These are phyloP conservation scores for Netelia virgata DNA, from an alignment of 2,888 invertebrate species.

Conservation along the genomic window DNA sequence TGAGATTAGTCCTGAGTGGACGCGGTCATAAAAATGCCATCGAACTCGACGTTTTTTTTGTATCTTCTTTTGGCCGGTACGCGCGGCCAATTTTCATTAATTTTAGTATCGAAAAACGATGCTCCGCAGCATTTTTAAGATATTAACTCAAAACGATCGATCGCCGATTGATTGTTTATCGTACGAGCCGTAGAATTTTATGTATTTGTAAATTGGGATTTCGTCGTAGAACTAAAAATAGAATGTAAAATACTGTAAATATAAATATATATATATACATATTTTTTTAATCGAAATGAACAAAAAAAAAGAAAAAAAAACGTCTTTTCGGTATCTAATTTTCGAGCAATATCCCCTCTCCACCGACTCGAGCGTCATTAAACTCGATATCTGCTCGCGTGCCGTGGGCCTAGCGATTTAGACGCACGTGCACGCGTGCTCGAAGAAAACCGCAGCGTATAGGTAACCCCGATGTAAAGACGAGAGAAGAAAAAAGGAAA, in stretches of 20 bases:
- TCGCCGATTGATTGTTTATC: background rate
- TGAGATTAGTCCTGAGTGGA: constrained; percentile 56
- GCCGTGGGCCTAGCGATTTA: constrained; percentile 71
- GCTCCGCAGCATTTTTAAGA: background rate
- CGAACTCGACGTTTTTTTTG: background rate
- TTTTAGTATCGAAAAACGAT: constrained; percentile 12
- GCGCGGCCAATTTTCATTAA: constrained; percentile 1
- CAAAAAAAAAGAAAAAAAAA: background rate
- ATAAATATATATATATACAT: background rate
- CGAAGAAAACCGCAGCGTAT: constrained; percentile 59
- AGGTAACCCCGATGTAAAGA: background rate
- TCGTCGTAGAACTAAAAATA: background rate
- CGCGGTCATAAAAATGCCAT: constrained; percentile 38
- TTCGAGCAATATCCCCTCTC: constrained; percentile 3
- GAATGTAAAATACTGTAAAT: background rate
- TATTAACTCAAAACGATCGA: background rate
- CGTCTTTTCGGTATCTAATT: background rate
- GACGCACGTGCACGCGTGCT: constrained; percentile 69
- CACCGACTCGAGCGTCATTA: constrained; percentile 34
- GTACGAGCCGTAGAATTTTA: background rate
- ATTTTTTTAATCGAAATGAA: background rate
- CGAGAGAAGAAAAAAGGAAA: constrained; percentile 29
- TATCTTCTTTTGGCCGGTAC: background rate
- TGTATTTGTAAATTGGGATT: background rate
- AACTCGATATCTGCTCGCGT: constrained; percentile 60